phyloP scores from a whole-genome alignment of 1,140 invertebrate species.

The Dreissena polymorpha region DNA sequence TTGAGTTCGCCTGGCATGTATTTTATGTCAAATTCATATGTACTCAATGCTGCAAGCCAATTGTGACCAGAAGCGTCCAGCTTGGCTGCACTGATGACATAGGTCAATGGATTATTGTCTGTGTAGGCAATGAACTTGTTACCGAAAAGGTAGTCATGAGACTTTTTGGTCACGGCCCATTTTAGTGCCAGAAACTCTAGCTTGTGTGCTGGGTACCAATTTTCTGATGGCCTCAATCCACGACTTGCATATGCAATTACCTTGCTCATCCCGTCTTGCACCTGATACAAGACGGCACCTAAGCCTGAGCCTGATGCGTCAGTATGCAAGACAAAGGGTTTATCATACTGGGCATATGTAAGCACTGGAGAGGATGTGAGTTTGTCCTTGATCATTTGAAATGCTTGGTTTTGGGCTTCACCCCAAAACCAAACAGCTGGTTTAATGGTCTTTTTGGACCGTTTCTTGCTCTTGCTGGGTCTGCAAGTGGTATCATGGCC shows the following conservation, averaged over 20 bases:
- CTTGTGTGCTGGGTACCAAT: conserved; percentile 4
- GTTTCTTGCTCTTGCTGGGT: not conserved
- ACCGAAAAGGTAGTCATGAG: conserved; percentile 2
- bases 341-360: conserved; percentile 29
- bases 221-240: conserved; percentile 24
- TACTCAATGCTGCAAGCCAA: not conserved
- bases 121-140: conserved; percentile 21
- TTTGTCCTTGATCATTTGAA: not conserved
- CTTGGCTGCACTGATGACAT: conserved; percentile 34
- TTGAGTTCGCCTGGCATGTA: conserved; percentile 10
- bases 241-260: conserved; percentile 58
- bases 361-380: conserved; percentile 1
- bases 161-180: conserved; percentile 14
- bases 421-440: conserved; percentile 25
- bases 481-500: not conserved
- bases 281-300: conserved; percentile 68
- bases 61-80: conserved; percentile 9
- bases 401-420: conserved; percentile 2
- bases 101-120: conserved; percentile 42
- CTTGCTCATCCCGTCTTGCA: conserved; percentile 52
- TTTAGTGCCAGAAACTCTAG: conserved; percentile 18
- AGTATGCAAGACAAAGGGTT: conserved; percentile 57
- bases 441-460: not conserved
- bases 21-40: not conserved
- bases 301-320: conserved; percentile 61